Percentiles rank a stretch among this genome's conserved stretches.
Conservation (phyloP, 2,888 invertebrate genomes). For the Andrena fulva region DNA sequence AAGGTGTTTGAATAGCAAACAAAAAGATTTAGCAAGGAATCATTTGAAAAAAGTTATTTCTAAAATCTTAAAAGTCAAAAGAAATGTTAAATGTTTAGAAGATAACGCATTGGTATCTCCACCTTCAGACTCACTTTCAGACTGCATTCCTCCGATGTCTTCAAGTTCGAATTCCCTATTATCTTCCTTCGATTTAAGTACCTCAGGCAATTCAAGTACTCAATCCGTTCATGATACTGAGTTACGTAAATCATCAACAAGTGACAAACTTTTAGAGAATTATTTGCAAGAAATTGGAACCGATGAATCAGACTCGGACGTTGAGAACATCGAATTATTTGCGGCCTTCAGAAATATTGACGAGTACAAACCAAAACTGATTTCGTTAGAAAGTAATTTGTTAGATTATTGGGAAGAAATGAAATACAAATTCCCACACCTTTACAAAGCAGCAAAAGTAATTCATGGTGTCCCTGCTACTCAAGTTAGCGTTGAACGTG, state of each 20-base stretch:
- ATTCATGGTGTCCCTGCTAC: too few relatives aligned
- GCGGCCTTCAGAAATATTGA: neutral
- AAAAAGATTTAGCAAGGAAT: conserved; percentile 1
- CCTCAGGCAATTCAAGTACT: neutral
- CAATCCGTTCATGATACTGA: neutral
- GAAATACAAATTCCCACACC: too few relatives aligned
- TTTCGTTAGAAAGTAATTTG: neutral
- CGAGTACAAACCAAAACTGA: neutral
- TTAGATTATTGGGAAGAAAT: too few relatives aligned
- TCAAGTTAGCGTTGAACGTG: too few relatives aligned
- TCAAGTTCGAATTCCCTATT: neutral
- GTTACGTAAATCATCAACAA: neutral
- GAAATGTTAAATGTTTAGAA: neutral
- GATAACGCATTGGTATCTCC: neutral
- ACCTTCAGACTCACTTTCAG: neutral
- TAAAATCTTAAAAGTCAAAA: conserved; percentile 2
- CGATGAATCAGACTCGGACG: neutral
- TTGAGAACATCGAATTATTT: neutral
- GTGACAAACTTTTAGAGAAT: neutral
- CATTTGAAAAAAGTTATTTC: conserved; percentile 8
- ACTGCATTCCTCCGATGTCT: neutral
- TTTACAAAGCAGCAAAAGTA: too few relatives aligned
- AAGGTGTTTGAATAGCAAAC: neutral
- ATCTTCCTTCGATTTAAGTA: neutral
- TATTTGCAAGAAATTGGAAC: conserved; percentile 3